Evolutionary conservation across 1,140 invertebrate species (phyloP), one percentile per base, ranked within the genome.

Genomic region (Rhyacophila brunnea): DNA sequence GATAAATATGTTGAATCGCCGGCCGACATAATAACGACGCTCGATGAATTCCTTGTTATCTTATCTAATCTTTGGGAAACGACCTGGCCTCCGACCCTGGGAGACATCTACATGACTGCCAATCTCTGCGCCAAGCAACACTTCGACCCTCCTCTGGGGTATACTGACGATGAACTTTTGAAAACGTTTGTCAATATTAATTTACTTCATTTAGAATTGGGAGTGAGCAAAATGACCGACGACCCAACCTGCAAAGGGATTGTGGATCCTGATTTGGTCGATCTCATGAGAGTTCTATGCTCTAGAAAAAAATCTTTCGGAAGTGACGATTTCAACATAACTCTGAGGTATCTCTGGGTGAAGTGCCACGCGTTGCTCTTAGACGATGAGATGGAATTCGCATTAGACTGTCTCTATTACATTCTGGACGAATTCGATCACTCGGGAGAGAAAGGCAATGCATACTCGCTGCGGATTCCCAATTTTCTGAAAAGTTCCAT

Each of bases 171-270:
- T 58, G 68, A 77, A 42, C 73, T 81, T 38, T 65, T 86, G 3
- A 70, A 80, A 46, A 73, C 80, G 47, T 85, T 84, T 70, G 77
- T 79, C 10, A 72, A 79, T 66, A 81, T 81, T 65, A 85, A 85
- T 60, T 70, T 88, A 15, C 68, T 88, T 10, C 84, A 79, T 66
- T 83, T 83, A 52, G 88, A 89, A 76, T 72, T 88, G 38, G 70
- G 73, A 54, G 74, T 84, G 0, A 81, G 84, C 69, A 74, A 74
- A 59, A 60, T 85, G 4, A 71, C 70, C 40, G 73, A 73, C 36
- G 65, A 51, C 48, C 34, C 59, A 35, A 68, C 71, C 54, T 66
- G 72, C 51, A 71, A 70, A 51, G 48, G 65, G 11, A 61, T 52
- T 52, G 69, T 78, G 61, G 67, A 73, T 54, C 59, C 73, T 42